These are phyloP conservation scores for Takifugu ocellatus DNA, from an alignment of 2,797 vertebrate genomes.

Conservation along the genomic window DNA sequence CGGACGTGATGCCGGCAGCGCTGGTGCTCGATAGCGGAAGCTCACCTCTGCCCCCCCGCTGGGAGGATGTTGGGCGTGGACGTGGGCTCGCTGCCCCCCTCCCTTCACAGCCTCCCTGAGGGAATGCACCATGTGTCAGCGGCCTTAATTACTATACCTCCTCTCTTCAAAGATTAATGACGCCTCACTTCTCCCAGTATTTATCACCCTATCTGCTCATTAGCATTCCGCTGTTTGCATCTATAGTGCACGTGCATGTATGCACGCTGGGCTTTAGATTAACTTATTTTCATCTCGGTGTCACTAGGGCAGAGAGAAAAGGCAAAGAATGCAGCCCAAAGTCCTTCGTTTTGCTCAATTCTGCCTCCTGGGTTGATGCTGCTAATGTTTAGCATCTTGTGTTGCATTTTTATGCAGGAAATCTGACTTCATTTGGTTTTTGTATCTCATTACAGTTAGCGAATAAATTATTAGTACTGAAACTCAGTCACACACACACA, in stretches of 20 bases:
- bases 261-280: conserved; percentile 2
- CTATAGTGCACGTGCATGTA: conserved; percentile 4
- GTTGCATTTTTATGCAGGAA: conserved; percentile 17
- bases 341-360: conserved; percentile 35
- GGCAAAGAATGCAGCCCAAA: conserved; percentile 32
- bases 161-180: conserved; percentile 69
- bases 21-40: conserved; percentile 35
- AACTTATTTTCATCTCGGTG: conserved; percentile 1
- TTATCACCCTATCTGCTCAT: conserved; percentile 59
- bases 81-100: conserved; percentile 54
- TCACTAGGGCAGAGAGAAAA: conserved; percentile 40
- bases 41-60: conserved; percentile 52
- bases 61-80: conserved; percentile 43
- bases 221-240: conserved; percentile 40
- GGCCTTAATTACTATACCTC: conserved; percentile 66
- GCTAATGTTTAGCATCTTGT: conserved; percentile 29
- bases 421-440: conserved; percentile 18
- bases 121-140: conserved; percentile 63
- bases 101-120: conserved; percentile 56
- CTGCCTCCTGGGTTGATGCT: conserved; percentile 26
- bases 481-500: no score
- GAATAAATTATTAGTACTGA: no score
- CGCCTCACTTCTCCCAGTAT: conserved; percentile 37
- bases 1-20: conserved; percentile 17
- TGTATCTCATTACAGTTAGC: background rate